Evolutionary conservation across 2,888 invertebrate species (phyloP), one percentile per base, ranked within the genome.

Genomic region (Eustalomyia histrio): DNA sequence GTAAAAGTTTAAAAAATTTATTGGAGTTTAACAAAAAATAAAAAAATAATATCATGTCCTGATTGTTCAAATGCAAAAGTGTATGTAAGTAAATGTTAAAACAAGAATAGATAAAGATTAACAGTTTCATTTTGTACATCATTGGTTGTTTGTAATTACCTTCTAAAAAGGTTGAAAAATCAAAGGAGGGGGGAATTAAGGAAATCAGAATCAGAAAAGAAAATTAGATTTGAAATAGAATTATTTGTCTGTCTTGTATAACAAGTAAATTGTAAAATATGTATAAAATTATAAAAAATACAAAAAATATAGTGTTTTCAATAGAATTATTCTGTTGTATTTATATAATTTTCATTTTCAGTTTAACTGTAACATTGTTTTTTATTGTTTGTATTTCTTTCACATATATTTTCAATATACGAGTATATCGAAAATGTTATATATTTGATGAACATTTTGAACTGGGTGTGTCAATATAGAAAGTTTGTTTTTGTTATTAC

Each of bases 141-240:
- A 39, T 76, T 64, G 57, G 39, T 52, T 61, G 14, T 75, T 86
- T 83, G 89, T 89, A 89, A 87, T 89, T 89, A 89, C 89, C 89
- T 89, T 89, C 89, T 89, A 89, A 88, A 89, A 88, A 89, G 89
- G 88, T 89, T 89, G 89, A 89, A 89, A 89, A 89, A 89, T 88
- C 87, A 89, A 88, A 86, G 86, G 60, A 74, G 65, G 82, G 72
- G 55, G 64, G 24, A n/a, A n/a, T 29, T 29, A 61, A 81, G 80
- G 82, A 79, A 78, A 73, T 79, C 47, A 67, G 72, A 73, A 73
- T 67, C 16, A 76, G 80, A 83, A 84, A 85, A 86, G 85, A 85
- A 85, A 84, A 84, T 85, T 84, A 85, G 84, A 80, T 84, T 83
- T 84, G 81, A 73, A 84, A 84, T 76, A 83, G 75, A 83, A 84